Conservation (phyloP, 2,888 invertebrate genomes). For the Caenorhabditis uteleia region DNA sequence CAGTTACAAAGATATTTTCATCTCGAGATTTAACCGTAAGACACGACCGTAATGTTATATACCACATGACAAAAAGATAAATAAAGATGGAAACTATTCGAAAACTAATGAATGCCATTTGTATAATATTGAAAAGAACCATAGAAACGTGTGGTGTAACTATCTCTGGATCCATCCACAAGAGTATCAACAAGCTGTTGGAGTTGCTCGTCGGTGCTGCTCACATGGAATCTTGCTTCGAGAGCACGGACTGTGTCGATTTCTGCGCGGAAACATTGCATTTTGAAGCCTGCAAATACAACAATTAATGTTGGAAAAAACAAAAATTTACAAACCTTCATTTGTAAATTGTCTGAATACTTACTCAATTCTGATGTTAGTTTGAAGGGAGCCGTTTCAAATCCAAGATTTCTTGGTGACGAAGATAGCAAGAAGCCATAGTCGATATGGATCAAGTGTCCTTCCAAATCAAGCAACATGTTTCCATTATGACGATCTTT, state of each 20-base stretch:
- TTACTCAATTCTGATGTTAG: conserved; percentile 76
- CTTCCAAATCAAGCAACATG: conserved; percentile 92
- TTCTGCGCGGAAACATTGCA: conserved; percentile 94
- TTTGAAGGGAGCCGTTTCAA: conserved; percentile 87
- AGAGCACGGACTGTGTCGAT: conserved; percentile 87
- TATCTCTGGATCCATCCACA: conserved; percentile 92
- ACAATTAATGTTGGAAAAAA: conserved; percentile 93
- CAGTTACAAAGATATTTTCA: too few relatives aligned
- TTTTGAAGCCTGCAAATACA: conserved; percentile 83
- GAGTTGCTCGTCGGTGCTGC: conserved; percentile 36
- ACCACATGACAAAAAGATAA: too few relatives aligned
- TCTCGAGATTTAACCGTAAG: too few relatives aligned
- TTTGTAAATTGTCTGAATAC: too few relatives aligned
- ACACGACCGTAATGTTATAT: too few relatives aligned
- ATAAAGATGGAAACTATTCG: too few relatives aligned
- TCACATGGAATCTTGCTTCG: conserved; percentile 86
- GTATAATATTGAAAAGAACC: conserved; percentile 89
- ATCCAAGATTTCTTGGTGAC: conserved; percentile 94
- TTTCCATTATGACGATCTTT: conserved; percentile 99
- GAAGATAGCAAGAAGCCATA: conserved; percentile 98
- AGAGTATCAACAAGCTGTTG: conserved; percentile 79
- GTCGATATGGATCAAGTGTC: conserved; percentile 98
- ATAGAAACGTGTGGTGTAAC: conserved; percentile 94
- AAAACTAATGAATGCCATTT: conserved; percentile 61
- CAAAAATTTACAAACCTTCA: conserved; percentile 71